These are phyloP conservation scores for Lamellibrachia luymesi DNA, from an alignment of 1,140 invertebrate genomes.

Conservation along the genomic window DNA sequence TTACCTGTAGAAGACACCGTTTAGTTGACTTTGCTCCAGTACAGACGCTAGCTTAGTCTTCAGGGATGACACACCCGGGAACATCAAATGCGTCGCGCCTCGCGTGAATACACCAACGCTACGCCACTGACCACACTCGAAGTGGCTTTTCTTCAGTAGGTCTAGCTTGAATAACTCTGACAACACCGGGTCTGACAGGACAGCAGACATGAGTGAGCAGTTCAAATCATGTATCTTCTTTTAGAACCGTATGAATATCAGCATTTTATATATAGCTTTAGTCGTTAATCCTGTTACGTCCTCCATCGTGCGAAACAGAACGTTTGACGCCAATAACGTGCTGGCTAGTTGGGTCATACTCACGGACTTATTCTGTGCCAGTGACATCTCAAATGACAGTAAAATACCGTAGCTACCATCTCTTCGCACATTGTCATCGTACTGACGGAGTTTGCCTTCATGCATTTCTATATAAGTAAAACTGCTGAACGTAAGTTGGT, in stretches of 20 bases:
- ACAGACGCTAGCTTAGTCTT: background rate
- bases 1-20: background rate
- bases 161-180: background rate
- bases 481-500: background rate
- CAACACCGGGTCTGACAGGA: background rate
- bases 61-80: background rate
- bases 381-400: background rate
- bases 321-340: background rate
- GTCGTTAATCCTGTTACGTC: background rate
- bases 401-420: background rate
- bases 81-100: background rate
- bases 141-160: background rate
- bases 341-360: background rate
- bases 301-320: background rate
- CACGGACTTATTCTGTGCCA: background rate
- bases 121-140: background rate
- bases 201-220: background rate
- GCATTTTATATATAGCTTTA: background rate
- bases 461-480: background rate
- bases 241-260: background rate
- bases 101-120: background rate
- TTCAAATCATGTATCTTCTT: background rate
- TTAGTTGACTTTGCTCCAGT: background rate
- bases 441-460: background rate
- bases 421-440: background rate